Evolutionary conservation across 2,797 vertebrate species (phyloP).

Genomic region (Zenarchopterus dispar): DNA sequence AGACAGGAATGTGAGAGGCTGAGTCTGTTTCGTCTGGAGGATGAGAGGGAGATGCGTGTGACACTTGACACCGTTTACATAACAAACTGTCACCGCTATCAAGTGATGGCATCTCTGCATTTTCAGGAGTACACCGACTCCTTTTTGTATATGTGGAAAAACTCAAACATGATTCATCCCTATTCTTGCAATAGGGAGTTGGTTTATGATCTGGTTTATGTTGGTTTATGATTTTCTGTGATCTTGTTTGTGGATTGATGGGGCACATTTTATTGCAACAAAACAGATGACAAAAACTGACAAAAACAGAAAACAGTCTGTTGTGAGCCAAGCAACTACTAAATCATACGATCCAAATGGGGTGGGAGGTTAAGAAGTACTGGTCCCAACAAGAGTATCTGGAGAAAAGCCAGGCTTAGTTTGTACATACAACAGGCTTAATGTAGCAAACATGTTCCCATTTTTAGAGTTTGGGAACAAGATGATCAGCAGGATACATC

Average conservation of each 20-base stretch:
- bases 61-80: constrained; percentile 76
- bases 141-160: constrained; percentile 40
- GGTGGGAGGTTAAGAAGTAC: constrained; percentile 30
- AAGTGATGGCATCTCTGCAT: constrained; percentile 52
- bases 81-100: constrained; percentile 68
- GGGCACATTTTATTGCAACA: constrained; percentile 45
- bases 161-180: constrained; percentile 53
- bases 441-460: constrained; percentile 32
- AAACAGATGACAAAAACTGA: constrained; percentile 57
- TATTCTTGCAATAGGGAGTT: constrained; percentile 34
- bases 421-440: not conserved
- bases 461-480: constrained; percentile 30
- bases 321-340: constrained; percentile 45
- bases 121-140: constrained; percentile 44
- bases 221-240: constrained; percentile 56
- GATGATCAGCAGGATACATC: constrained; percentile 18
- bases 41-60: constrained; percentile 60
- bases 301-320: constrained; percentile 41
- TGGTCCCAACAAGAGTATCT: constrained; percentile 34
- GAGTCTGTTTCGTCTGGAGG: constrained; percentile 72
- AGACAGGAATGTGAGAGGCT: constrained; percentile 56
- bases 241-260: constrained; percentile 48
- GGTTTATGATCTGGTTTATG: constrained; percentile 49
- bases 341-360: constrained; percentile 42
- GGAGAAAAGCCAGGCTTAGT: constrained; percentile 31